Percentiles rank a stretch among this genome's conserved stretches.
Conservation (phyloP, 2,888 invertebrate species). For the Neocrepidodera transversa region DNA sequence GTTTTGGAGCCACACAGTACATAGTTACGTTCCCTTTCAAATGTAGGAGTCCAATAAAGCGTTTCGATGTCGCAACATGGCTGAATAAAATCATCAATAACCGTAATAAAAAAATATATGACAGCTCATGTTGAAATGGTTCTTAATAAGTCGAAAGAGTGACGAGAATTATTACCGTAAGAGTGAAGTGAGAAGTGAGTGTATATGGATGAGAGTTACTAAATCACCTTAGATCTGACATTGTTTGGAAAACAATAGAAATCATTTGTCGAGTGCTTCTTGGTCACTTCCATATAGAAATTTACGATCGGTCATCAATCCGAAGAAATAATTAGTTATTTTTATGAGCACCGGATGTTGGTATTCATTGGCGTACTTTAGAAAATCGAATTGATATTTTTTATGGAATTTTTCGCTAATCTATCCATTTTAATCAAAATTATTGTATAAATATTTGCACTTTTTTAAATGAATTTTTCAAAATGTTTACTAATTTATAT, state of each 20-base stretch:
- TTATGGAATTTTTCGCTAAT: too few species aligned
- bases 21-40: neutral
- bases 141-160: conserved; percentile 3
- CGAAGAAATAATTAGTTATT: neutral
- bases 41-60: conserved; percentile 21
- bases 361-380: too few species aligned
- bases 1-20: neutral
- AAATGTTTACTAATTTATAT: too few species aligned
- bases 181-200: neutral
- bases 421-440: too few species aligned
- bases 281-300: conserved; percentile 22
- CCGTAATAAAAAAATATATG: conserved; percentile 26
- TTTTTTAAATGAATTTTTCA: too few species aligned
- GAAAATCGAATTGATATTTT: too few species aligned
- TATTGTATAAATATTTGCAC: too few species aligned
- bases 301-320: conserved; percentile 13
- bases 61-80: conserved; percentile 16
- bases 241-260: conserved; percentile 21
- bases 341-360: too few species aligned
- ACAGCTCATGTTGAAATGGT: conserved; percentile 26
- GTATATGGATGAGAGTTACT: conserved; percentile 1
- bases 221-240: conserved; percentile 1
- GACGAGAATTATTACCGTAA: neutral
- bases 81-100: conserved; percentile 28
- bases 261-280: conserved; percentile 31